Percentiles rank a stretch among this genome's conserved stretches.
Conservation (phyloP, 2,888 invertebrate genomes). For the Malthinus flaveolus region DNA sequence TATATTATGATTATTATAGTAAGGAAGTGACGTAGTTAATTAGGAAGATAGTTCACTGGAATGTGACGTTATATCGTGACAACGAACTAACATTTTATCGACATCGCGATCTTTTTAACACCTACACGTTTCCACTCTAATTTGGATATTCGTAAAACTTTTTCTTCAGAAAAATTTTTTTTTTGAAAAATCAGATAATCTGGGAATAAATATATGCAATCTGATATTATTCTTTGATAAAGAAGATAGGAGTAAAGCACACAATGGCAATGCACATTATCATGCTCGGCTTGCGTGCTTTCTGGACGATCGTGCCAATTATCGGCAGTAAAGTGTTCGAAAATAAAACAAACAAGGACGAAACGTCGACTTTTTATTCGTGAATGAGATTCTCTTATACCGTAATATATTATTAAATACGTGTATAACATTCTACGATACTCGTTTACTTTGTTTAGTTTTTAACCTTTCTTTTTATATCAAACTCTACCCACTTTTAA, state of each 20-base stretch:
- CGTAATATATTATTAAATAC: constrained; percentile 39
- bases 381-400: constrained; percentile 35
- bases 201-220: constrained; percentile 4
- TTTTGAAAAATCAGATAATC: constrained; percentile 1
- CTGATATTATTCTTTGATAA: constrained; percentile 8
- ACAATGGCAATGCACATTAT: constrained; percentile 28
- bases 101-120: constrained; percentile 36
- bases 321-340: constrained; percentile 46
- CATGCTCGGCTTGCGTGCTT: constrained; percentile 43
- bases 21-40: constrained; percentile 38
- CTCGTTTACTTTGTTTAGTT: not conserved
- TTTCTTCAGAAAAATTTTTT: constrained; percentile 20
- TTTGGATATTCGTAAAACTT: constrained; percentile 42
- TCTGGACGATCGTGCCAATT: constrained; percentile 48
- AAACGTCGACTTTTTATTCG: constrained; percentile 40
- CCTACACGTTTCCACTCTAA: constrained; percentile 40
- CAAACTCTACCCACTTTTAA: not conserved
- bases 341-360: constrained; percentile 44
- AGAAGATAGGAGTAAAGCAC: constrained; percentile 14
- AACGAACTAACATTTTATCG: constrained; percentile 38
- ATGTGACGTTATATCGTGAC: constrained; percentile 40
- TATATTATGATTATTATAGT: constrained; percentile 21
- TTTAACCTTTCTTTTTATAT: not conserved
- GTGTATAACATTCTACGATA: constrained; percentile 30
- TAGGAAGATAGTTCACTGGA: constrained; percentile 35